Evolutionary conservation across 2,113 vertebrate genomes (phyloP).

Genomic region (Heliornis fulica): DNA sequence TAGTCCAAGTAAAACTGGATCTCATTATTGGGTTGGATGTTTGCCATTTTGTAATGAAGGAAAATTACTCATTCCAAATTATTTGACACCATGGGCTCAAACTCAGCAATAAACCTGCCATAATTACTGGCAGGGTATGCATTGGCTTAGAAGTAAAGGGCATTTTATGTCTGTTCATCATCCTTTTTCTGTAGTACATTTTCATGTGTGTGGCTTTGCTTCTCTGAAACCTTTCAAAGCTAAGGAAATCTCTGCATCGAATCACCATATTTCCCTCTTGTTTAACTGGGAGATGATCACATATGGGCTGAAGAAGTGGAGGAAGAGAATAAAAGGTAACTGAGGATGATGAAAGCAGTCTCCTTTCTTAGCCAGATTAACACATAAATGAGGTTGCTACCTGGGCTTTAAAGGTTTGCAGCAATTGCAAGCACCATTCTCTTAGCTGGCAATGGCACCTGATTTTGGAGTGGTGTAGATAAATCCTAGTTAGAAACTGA

Average conservation of each 20-base stretch:
- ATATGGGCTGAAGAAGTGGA: not conserved
- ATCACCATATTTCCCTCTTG: not conserved
- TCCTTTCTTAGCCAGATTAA: not conserved
- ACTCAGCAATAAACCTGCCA: not conserved
- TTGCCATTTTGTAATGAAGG: not conserved
- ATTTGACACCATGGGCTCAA: not conserved
- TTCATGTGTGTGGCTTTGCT: not conserved
- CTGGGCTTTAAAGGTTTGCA: not conserved
- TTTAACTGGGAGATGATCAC: not conserved
- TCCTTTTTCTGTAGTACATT: not conserved
- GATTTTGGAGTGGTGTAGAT: accelerated
- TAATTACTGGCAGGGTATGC: not conserved
- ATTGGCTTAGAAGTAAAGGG: not conserved
- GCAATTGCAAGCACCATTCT: not conserved
- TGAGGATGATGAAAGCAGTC: not conserved
- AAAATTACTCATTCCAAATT: not conserved
- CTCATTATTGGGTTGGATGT: not conserved
- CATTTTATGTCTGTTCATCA: not conserved
- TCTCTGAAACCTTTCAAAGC: not conserved
- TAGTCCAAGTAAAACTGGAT: not conserved
- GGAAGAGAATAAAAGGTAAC: not conserved
- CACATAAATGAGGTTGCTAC: accelerated
- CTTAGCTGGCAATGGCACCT: not conserved
- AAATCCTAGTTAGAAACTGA: not conserved
- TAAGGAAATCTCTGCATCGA: not conserved